Evolutionary conservation across 2,888 invertebrate species (phyloP), one percentile per base, ranked within the genome.

Genomic region (Acanthoscelides obtectus): DNA sequence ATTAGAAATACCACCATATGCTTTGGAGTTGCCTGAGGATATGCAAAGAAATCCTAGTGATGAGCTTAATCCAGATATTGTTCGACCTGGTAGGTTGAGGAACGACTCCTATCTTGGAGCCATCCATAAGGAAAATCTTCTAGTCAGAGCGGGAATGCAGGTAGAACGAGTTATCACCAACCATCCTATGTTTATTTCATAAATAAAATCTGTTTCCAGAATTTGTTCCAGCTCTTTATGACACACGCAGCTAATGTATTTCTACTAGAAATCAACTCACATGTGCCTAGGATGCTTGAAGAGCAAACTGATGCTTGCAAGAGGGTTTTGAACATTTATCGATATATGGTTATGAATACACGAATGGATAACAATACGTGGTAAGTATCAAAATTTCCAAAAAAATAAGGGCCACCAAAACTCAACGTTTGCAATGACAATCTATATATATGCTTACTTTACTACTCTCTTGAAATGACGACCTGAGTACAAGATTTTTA

Each of bases 271-370:
- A 88, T 89, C 75, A 88, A 88, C 72, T 86, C 88, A 0, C 87
- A 89, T 70, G 87, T 89, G 72, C 89, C 90, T n/a, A 89, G 91
- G 70, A 88, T 95, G 72, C 84, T 96, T 63, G 96, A 96, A 81
- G 96, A 97, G 83, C 97, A 97, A 86, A 97, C 97, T 0, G 98
- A 98, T 85, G 93, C 97, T 72, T 98, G 98, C 87, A 98, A 98
- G 86, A 90, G 97, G 77, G 97, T 98, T 74, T 88, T 98, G 72
- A 98, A 97, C 85, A 97, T 98, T 79, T 98, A 98, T 87, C 89
- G 98, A 77, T 96, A 95, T 82, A 96, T 98, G 91, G 98, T 98
- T 63, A 98, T 98, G 97, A 96, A 97, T 82, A 94, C 96, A 0
- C 90, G 93, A 78, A 94, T 98, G 93, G 96, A 97, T 82, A 93